Percentiles rank a stretch among this genome's conserved stretches.
phyloP scores from a whole-genome alignment of 2,888 invertebrate species.

The Ectobius pallidus region DNA sequence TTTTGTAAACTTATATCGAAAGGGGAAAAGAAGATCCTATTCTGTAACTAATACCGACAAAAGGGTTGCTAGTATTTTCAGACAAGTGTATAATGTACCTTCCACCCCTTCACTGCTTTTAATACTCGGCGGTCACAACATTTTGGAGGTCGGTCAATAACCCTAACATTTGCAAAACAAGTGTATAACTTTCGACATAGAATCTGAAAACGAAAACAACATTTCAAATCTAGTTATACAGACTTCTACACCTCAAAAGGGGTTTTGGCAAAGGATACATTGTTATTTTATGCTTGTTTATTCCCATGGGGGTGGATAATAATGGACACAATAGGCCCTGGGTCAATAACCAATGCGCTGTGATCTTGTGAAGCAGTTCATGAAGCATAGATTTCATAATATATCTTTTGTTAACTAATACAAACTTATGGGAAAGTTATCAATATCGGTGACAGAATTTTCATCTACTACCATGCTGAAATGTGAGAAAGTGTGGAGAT shows the following conservation, averaged over 20 bases:
- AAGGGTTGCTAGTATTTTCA: too few relatives aligned
- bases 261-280: neutral
- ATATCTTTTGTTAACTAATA: neutral
- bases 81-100: too few relatives aligned
- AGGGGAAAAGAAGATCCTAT: too few relatives aligned
- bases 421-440: neutral
- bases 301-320: slow-evolving; percentile 4
- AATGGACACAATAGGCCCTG: neutral
- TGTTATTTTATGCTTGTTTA: neutral
- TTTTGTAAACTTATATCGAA: too few relatives aligned
- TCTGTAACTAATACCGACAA: too few relatives aligned
- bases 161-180: neutral
- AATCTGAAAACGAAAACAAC: neutral
- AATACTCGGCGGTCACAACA: too few relatives aligned
- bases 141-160: too few relatives aligned
- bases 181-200: neutral
- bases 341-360: neutral
- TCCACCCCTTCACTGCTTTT: too few relatives aligned
- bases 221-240: neutral
- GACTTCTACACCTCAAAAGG: neutral
- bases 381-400: neutral
- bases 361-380: neutral
- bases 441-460: too few relatives aligned
- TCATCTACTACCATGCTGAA: too few relatives aligned
- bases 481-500: too few relatives aligned